A percentile compares a stretch with the other conserved stretches of the same genome.
Conservation (phyloP, 2,888 invertebrate species). For the Limnephilus rhombicus region DNA sequence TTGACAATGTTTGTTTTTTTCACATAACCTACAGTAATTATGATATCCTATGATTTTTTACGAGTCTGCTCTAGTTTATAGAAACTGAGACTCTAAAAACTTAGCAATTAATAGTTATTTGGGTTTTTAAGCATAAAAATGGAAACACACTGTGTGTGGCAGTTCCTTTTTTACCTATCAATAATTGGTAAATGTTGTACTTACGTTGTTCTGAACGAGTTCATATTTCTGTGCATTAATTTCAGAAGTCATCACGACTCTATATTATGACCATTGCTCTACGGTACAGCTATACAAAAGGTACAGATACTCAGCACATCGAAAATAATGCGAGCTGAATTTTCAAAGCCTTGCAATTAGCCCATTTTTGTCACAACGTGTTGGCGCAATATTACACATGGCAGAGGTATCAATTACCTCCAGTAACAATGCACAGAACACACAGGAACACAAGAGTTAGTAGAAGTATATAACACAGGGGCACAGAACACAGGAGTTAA, state of each 20-base stretch:
- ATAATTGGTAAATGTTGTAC: not conserved
- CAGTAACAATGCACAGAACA: not conserved
- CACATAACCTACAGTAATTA: too few species aligned
- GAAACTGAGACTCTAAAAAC: too few species aligned
- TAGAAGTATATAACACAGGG: not conserved
- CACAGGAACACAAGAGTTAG: not conserved
- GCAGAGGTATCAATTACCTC: constrained; percentile 31
- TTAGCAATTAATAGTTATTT: too few species aligned
- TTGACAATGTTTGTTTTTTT: too few species aligned
- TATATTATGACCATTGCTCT: not conserved
- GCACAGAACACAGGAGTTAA: not conserved
- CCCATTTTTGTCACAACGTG: constrained; percentile 29
- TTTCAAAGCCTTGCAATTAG: constrained; percentile 21
- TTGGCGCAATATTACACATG: not conserved
- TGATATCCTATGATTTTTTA: too few species aligned
- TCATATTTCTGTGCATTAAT: not conserved
- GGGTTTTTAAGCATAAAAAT: too few species aligned
- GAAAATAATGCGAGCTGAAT: not conserved
- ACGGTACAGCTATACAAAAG: not conserved
- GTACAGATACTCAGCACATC: not conserved
- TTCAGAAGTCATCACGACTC: not conserved
- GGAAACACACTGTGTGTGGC: too few species aligned
- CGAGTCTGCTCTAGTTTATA: too few species aligned
- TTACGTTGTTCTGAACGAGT: not conserved
- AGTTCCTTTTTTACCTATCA: too few species aligned